phyloP scores from a whole-genome alignment of 2,888 invertebrate species.

The Xanthia icteritia region DNA sequence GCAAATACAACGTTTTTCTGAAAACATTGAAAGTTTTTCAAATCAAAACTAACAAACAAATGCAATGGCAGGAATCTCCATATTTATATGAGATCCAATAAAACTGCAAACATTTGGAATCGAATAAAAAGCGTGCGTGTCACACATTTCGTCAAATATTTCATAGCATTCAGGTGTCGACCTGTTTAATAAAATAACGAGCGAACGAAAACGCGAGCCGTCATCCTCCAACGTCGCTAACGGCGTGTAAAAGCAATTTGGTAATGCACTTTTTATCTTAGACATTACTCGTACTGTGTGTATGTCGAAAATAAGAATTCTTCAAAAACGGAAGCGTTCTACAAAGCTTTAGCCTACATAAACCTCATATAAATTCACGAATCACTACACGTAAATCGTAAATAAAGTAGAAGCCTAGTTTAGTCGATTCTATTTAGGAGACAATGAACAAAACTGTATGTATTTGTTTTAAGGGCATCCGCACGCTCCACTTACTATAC shows the following conservation, averaged over 20 bases:
- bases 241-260: constrained; percentile 82
- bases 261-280: constrained; percentile 84
- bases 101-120: constrained; percentile 39
- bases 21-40: constrained; percentile 6
- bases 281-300: constrained; percentile 32
- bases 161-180: constrained; percentile 39
- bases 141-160: constrained; percentile 40
- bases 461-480: constrained; percentile 56
- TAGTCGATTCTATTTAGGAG: constrained; percentile 54
- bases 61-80: constrained; percentile 41
- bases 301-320: constrained; percentile 17
- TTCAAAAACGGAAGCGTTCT: constrained; percentile 12
- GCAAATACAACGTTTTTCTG: not conserved
- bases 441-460: constrained; percentile 58
- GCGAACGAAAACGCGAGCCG: constrained; percentile 55
- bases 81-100: constrained; percentile 45
- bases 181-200: constrained; percentile 41
- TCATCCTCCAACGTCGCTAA: constrained; percentile 73
- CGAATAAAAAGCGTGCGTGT: constrained; percentile 40
- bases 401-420: constrained; percentile 38
- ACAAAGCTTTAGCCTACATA: constrained; percentile 29
- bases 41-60: constrained; percentile 33
- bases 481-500: constrained; percentile 58
- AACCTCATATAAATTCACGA: constrained; percentile 40
- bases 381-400: constrained; percentile 46